phyloP scores from a whole-genome alignment of 2,888 invertebrate species.

The Sinotaia quadrata region DNA sequence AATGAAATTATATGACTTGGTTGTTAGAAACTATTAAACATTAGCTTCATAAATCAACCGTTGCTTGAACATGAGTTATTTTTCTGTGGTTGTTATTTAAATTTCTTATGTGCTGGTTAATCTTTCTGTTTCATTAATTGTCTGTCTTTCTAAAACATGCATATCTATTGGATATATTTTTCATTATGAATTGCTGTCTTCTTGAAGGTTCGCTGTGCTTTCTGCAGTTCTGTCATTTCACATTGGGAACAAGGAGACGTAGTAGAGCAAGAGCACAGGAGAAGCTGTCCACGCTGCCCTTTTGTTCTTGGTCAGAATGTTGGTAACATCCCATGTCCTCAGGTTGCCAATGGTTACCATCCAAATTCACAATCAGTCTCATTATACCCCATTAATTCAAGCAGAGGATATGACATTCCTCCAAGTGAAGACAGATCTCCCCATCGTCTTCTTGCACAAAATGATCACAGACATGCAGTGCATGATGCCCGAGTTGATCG shows the following conservation, averaged over 20 bases:
- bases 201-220: slow-evolving; percentile 81
- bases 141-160: neutral
- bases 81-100: neutral
- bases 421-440: neutral
- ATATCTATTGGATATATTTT: neutral
- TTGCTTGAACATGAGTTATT: too few relatives aligned
- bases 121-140: neutral
- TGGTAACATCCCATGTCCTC: slow-evolving; percentile 11
- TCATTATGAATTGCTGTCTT: neutral
- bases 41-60: too few relatives aligned
- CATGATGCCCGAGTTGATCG: neutral
- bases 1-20: too few relatives aligned
- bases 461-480: neutral
- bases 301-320: slow-evolving; percentile 76
- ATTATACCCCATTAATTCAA: too few relatives aligned
- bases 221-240: slow-evolving; percentile 91
- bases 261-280: slow-evolving; percentile 93
- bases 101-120: too few relatives aligned
- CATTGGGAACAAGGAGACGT: slow-evolving; percentile 93
- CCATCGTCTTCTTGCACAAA: neutral
- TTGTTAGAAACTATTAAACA: too few relatives aligned
- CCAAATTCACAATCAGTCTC: neutral
- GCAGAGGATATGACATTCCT: slow-evolving; percentile 5
- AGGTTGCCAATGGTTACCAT: neutral
- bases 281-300: slow-evolving; percentile 87